Evolutionary conservation across 2,113 vertebrate species (phyloP), one percentile per base, ranked within the genome.

Genomic region (Spheniscus mendiculus): DNA sequence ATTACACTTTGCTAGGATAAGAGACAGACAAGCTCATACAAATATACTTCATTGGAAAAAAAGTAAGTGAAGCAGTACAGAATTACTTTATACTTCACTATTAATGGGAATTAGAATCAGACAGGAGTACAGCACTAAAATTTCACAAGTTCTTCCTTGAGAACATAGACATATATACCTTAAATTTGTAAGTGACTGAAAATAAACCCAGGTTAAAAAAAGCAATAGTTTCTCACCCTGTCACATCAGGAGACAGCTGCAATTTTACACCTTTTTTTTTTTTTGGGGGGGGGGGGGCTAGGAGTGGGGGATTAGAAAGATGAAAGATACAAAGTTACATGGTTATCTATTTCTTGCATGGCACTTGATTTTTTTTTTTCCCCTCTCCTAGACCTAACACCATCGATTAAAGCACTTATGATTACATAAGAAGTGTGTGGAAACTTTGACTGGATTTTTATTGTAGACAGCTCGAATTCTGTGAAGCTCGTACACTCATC

Each of bases 261-360:
- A 80, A 76, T 66, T 87, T 66, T 56, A n/a, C 16, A 23, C 8
- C 6, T n/a, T n/a, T n/a, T 59, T 22, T 45, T 26, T 30, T 16
- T 15, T 8, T 0, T 1, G 2, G 12, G 29, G 5, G 3, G 4
- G 17, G 7, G 5, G 38, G 25, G 18, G 10, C 18, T n/a, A 25
- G 16, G 18, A 42, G 38, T 44, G 5, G 30, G 21, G 29, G 13
- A 50, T 45, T 38, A 62, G 55, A 76, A 83, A 34, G 14, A 65
- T 40, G 6, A 61, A 42, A 59, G 8, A 42, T n/a, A 40, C 2
- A 15, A 58, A 85, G 8, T 38, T 87, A 7, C 13, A 18, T 5
- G 5, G 2, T 56, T 20, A 12, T 6, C 6, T 49, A 14, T 55
- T 66, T 84, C 32, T 50, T 38, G 9, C 22, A 49, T 4, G 32